Conservation (phyloP, 2,888 invertebrate species). For the Drosophila nigritarsus region DNA sequence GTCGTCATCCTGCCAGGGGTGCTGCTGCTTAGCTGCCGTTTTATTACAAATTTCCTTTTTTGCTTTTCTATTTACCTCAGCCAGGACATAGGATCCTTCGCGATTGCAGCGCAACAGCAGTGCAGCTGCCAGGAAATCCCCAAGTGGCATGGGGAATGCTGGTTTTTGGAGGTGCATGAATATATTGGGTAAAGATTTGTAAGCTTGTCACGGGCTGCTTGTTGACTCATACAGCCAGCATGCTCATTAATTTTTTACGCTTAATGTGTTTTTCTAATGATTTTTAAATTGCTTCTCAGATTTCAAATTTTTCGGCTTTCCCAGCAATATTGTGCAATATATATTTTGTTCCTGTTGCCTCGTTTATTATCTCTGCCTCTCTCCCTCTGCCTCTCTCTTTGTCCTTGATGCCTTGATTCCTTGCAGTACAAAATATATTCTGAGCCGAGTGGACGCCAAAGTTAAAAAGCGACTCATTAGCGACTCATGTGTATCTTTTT, state of each 20-base stretch:
- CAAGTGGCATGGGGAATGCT: neutral
- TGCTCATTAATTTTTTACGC: constrained; percentile 81
- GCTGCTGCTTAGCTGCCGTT: constrained; percentile 50
- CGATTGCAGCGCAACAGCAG: constrained; percentile 24
- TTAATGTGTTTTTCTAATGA: constrained; percentile 78
- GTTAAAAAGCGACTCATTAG: constrained; percentile 56
- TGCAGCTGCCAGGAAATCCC: constrained; percentile 32
- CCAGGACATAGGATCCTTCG: constrained; percentile 13
- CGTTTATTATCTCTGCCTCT: constrained; percentile 7
- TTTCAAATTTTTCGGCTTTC: constrained; percentile 56
- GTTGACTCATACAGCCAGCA: constrained; percentile 66
- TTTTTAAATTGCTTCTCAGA: constrained; percentile 79
- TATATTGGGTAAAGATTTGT: constrained; percentile 11
- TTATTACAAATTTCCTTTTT: constrained; percentile 51
- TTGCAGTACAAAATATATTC: constrained; percentile 8
- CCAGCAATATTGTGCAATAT: constrained; percentile 12
- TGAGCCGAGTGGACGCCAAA: constrained; percentile 21
- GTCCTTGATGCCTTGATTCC: neutral
- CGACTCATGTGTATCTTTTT: constrained; percentile 30
- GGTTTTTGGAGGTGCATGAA: constrained; percentile 24
- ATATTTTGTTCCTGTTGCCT: constrained; percentile 11
- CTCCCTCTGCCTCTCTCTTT: neutral
- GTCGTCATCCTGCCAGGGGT: constrained; percentile 62
- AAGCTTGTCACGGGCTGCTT: constrained; percentile 17
- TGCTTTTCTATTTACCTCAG: constrained; percentile 17